Base-by-base conservation (phyloP, 2,888 invertebrate genomes). In the Tachina lurida region DNA sequence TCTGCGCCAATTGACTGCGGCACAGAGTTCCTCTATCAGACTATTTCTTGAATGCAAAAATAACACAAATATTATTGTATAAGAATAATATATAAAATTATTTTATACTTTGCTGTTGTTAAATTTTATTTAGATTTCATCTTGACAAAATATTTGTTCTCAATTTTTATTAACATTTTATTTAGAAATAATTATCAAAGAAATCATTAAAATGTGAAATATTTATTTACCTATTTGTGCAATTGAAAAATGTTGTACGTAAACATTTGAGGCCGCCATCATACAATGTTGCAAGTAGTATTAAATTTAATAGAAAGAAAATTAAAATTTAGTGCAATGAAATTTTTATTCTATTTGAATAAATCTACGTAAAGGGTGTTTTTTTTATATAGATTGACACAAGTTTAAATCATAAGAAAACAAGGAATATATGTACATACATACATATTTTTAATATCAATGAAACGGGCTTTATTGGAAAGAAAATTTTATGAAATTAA, bases 171-270 rank as follows among this genome's bases (percentile, higher is more conserved):
- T 43, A 54, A 58, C 7, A 62, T 58, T 74, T 74, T 47, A 58
- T 74, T 54, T 60, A 13, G 45, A 52, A 62, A 68, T 31, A 22
- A 2, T 22, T 75, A 70, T 81, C 62, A 75, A 81, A 75, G 62
- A 68, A 68, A 74, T 81, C 81, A 43, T 68, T 75, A 68, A 68
- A 81, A 75, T 81, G 54, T 81, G n/a, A 68, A 81, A 75, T 56
- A 81, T 81, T 17, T 41, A 56, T 70, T 70, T 15, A 63, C 63
- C 63, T 76, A 45, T 62, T 62, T 43, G 22, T 43, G n/a, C 52
- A 49, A 60, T 31, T n/a, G 22, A 41, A 58, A 19, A 71, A 49
- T 19, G 49, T 8, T 41, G 19, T 78, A n/a, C 15, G 31, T 15
- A 19, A 60, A 62, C 58, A 67, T 80, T 60, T 74, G 49, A 43